Evolutionary conservation across 2,113 vertebrate genomes (phyloP), one percentile per base, ranked within the genome.

Genomic region (Kryptolebias marmoratus): DNA sequence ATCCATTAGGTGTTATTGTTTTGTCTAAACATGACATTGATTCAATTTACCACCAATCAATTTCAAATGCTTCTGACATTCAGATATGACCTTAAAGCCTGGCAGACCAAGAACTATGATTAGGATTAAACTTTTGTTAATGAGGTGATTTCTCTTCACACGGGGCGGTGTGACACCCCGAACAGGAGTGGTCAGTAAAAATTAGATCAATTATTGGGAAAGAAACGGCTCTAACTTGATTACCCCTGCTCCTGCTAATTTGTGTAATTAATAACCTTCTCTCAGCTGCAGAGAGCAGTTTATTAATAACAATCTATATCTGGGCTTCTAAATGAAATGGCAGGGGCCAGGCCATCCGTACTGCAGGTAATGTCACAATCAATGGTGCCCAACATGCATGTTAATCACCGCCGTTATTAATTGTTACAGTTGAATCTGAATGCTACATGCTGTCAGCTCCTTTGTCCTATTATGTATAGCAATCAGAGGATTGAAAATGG

Each of bases 1-100:
- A 98, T 98, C 96, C 95, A 97, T 97, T 98, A 98, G 92, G 95
- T 74, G 96, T 97, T 97, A 98, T 98, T 98, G 96, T 99, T 98
- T 97, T 96, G 94, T 94, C 94, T 93, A 95, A 96, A 97, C 96
- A 96, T 98, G 96, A 97, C 96, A 98, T 99, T 97, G 97, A 99
- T 98, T 98, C 95, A 96, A 96, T 98, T 98, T 96, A 97, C 93
- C 95, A 94, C 93, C 95, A 96, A 98, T 99, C 98, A 97, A 99
- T 99, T 96, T 96, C 92, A 95, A 97, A 97, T 95, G 95, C 94
- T 97, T 97, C 95, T 96, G 97, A 98, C 97, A 98, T 99, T 98
- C 96, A 97, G 95, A 98, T 96, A 95, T 98, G 98, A 99, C 98
- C 98, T 98, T 99, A 98, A 97, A 96, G 95, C 96, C 93, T 92